Evolutionary conservation across 1,140 invertebrate species (phyloP), one percentile per base, ranked within the genome.

Genomic region (Fopius arisanus): DNA sequence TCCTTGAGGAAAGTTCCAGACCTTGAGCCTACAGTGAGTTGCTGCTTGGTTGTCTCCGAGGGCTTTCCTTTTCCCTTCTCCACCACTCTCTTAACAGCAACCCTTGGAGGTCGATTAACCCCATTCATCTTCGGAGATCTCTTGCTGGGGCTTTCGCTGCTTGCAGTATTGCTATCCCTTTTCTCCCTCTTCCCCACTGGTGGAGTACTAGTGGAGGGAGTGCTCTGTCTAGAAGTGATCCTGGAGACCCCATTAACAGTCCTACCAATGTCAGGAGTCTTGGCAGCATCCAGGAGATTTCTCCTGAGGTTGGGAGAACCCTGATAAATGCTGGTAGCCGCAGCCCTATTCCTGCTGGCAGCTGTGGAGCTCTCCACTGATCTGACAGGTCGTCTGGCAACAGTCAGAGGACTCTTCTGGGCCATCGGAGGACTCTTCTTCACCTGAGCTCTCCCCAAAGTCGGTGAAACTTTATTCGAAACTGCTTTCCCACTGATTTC

Each of bases 1-100:
- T 94, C 93, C 82, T 93, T 94, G 7, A 93, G 84, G 79, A 94
- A 94, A 0, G 93, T 94, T 10, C 91, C 91, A 0, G 93, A 94
- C 71, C 93, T 86, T 10, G 88, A 89, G 54, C 88, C 88, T 28
- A 89, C 87, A 5, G 84, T 88, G 3, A 84, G 82, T 63, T 83
- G 82, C 3, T 10, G 59, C 81, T 86, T n/a, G 14, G 80, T 74
- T 19, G 79, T 41, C 31, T 86, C 81, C 83, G 70, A 84, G 86
- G 1, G 41, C 65, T 77, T 83, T 86, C 19, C 73, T 37, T 68
- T 84, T 86, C 0, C 84, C 83, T 3, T 87, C 84, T 10, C 82
- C 31, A 43, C 62, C 14, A 68, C 67, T 66, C 77, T 80, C 37
- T 77, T 77, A 6, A 67, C 76, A 4, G 73, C 68, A 14, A 80